Percentiles rank a stretch among this genome's conserved stretches.
These are phyloP conservation scores for Oscarella lobularis DNA, from an alignment of 37 sponge, comb jelly and placozoan species.

Conservation along the genomic window DNA sequence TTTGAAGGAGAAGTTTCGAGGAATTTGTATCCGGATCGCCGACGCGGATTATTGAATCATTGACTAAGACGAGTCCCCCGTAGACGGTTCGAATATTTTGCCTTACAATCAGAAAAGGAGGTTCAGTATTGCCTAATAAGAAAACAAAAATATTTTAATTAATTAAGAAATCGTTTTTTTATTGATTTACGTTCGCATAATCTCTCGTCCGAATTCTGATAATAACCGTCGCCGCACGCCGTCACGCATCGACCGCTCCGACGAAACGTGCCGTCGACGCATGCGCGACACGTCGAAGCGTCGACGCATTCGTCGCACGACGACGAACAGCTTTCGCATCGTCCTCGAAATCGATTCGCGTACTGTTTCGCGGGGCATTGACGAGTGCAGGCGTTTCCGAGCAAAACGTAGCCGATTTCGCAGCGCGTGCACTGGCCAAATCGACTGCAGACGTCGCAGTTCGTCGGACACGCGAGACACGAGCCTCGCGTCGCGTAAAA, in stretches of 20 bases:
- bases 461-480: conserved; percentile 2
- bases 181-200: neutral
- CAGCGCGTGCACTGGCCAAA: too few species aligned
- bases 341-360: too few species aligned
- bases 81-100: neutral
- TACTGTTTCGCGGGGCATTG: too few species aligned
- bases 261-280: neutral
- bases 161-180: neutral
- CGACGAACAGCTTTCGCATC: neutral
- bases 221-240: conserved; percentile 1
- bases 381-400: too few species aligned
- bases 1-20: neutral
- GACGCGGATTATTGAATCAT: neutral
- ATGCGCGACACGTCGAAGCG: neutral
- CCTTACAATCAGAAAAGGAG: neutral
- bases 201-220: neutral
- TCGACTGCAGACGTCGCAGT: too few species aligned
- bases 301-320: neutral
- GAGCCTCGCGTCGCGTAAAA: neutral
- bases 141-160: neutral
- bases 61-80: neutral
- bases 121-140: neutral
- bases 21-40: neutral
- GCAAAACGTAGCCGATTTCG: too few species aligned
- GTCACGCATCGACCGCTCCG: neutral